phyloP scores from a whole-genome alignment of 92 coral and sea anemone species.

The Blastomussa wellsi region DNA sequence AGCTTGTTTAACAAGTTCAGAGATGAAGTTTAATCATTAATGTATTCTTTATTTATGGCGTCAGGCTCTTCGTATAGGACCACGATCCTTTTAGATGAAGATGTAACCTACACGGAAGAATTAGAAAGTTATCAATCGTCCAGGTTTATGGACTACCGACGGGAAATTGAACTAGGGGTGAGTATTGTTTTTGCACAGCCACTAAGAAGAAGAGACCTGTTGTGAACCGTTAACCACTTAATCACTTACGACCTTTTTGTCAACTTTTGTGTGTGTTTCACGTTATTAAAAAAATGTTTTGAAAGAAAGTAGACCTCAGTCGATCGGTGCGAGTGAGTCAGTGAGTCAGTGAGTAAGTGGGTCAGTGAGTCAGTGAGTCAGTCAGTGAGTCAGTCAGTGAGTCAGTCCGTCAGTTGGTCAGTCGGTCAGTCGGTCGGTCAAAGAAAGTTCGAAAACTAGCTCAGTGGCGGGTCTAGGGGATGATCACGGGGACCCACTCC shows the following conservation, averaged over 20 bases:
- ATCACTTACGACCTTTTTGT: too few species aligned
- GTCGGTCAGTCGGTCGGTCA: background rate
- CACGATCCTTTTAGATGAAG: background rate
- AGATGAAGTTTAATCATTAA: background rate
- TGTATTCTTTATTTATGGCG: background rate
- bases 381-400: background rate
- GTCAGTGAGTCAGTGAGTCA: background rate
- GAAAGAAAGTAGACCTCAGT: too few species aligned
- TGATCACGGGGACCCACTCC: too few species aligned
- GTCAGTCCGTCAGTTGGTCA: background rate
- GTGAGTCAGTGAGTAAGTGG: background rate
- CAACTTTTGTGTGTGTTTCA: too few species aligned
- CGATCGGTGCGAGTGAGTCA: too few species aligned
- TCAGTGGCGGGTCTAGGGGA: too few species aligned
- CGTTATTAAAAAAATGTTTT: too few species aligned
- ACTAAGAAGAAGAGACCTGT: too few species aligned
- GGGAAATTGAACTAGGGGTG: conserved; percentile 1
- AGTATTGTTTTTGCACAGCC: background rate
- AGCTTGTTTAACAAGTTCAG: too few species aligned
- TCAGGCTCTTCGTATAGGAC: background rate
- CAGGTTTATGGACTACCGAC: conserved; percentile 8
- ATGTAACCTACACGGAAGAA: background rate
- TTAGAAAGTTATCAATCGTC: background rate
- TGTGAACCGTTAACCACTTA: too few species aligned
- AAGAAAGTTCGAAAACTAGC: background rate